phyloP scores from a whole-genome alignment of 2,113 vertebrate species.

The Carassius gibelio region DNA sequence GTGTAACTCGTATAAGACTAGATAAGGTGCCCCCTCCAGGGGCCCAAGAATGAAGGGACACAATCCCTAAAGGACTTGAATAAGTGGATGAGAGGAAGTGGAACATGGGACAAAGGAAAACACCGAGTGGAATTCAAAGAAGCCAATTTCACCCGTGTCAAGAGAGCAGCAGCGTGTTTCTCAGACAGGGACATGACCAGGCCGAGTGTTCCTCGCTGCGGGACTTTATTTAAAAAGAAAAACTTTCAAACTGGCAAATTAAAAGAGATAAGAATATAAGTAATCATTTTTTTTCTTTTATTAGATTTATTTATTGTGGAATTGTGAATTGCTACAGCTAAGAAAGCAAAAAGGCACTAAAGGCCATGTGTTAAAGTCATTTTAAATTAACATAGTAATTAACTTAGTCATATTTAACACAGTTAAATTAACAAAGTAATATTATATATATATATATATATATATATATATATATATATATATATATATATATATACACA shows the following conservation, averaged over 20 bases:
- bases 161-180: constrained; percentile 5
- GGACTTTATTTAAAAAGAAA: neutral
- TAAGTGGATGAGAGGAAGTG: constrained; percentile 4
- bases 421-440: too few species aligned
- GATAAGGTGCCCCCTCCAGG: constrained; percentile 31
- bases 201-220: neutral
- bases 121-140: constrained; percentile 13
- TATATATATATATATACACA: too few species aligned
- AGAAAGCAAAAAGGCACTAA: neutral
- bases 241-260: neutral
- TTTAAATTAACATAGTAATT: neutral
- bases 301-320: neutral
- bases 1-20: neutral
- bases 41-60: constrained; percentile 4
- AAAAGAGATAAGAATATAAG: constrained; percentile 10
- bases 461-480: too few species aligned
- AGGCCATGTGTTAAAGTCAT: neutral
- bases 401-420: too few species aligned
- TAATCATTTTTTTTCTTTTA: neutral
- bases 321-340: neutral
- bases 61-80: neutral
- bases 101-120: neutral
- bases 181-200: constrained; percentile 9
- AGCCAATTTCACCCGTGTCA: constrained; percentile 37
- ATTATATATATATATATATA: too few species aligned